Evolutionary conservation across 2,797 vertebrate species (phyloP).

Genomic region (Neopelma chrysocephalum): DNA sequence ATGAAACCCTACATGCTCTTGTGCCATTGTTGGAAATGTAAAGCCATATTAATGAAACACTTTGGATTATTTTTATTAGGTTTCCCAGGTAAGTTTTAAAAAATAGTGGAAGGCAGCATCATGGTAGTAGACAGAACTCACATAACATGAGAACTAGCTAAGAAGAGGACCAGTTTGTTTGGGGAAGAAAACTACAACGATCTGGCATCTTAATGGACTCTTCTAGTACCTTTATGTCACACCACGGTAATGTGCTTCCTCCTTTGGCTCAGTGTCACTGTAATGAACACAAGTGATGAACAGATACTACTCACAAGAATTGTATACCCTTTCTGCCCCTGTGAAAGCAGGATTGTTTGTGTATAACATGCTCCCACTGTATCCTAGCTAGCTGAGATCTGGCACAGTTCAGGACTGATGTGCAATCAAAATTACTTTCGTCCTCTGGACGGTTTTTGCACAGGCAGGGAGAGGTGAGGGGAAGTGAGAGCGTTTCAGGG

Average conservation of each 20-base stretch:
- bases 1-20: neutral
- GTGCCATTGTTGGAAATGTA: neutral
- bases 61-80: neutral
- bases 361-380: accelerated
- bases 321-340: neutral
- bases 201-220: neutral
- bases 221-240: neutral
- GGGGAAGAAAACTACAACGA: neutral
- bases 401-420: accelerated
- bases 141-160: neutral
- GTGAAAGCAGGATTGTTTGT: neutral
- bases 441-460: accelerated
- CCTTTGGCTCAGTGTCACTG: neutral
- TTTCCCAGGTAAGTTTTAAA: neutral
- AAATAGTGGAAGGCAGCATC: neutral
- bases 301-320: neutral
- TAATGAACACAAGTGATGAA: neutral
- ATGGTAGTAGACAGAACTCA: neutral
- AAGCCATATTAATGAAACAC: neutral
- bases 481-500: neutral
- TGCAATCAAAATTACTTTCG: neutral
- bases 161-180: neutral
- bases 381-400: neutral
- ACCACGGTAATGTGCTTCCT: neutral
- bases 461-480: neutral